These are phyloP conservation scores for Ceratosolen fusciceps DNA, from an alignment of 1,140 invertebrate genomes.

Conservation along the genomic window DNA sequence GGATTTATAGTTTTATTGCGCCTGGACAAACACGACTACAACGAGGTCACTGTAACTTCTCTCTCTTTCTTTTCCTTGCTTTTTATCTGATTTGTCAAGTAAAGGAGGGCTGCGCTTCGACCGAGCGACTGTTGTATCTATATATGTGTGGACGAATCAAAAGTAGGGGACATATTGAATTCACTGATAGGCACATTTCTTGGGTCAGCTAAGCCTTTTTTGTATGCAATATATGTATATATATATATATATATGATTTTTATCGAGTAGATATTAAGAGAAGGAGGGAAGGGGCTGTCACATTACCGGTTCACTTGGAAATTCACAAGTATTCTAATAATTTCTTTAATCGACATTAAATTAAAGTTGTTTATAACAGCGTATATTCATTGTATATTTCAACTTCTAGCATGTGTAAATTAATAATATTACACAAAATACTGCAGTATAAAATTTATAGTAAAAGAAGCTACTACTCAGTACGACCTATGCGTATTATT, in stretches of 20 bases:
- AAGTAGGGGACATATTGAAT: constrained; percentile 25
- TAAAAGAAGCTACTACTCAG: not conserved
- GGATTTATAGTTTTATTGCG: not conserved
- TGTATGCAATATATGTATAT: too few species aligned
- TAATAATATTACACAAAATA: too few species aligned
- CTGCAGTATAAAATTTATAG: not conserved
- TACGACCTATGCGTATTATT: not conserved
- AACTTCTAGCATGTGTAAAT: too few species aligned
- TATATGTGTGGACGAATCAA: not conserved
- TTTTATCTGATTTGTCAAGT: constrained; percentile 17
- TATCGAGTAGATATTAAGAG: too few species aligned
- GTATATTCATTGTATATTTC: too few species aligned
- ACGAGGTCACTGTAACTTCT: not conserved
- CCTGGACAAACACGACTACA: not conserved
- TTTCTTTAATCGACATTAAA: not conserved
- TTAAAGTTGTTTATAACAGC: too few species aligned
- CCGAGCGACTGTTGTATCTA: not conserved
- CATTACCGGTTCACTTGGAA: too few species aligned
- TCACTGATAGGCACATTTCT: constrained; percentile 5
- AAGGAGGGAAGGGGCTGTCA: not conserved
- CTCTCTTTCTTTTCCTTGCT: not conserved
- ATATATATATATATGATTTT: too few species aligned
- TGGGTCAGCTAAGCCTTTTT: too few species aligned
- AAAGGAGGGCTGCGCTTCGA: not conserved
- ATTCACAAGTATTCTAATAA: not conserved